These are phyloP conservation scores for Sebastes vulpes DNA, from an alignment of 2,797 vertebrate genomes.

Conservation along the genomic window DNA sequence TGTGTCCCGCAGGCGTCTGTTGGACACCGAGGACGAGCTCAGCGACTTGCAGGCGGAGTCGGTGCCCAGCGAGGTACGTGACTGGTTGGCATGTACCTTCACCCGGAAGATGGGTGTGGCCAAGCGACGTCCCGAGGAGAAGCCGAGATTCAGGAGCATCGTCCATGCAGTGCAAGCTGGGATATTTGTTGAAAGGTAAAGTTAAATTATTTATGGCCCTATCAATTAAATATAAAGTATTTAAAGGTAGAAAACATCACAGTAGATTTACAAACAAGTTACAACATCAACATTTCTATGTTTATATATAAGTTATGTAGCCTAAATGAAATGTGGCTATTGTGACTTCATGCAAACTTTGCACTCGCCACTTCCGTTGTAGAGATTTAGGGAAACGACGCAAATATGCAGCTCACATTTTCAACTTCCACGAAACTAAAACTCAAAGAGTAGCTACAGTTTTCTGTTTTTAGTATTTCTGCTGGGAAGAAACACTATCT, in stretches of 20 bases:
- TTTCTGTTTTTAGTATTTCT: background rate
- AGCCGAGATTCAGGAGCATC: conserved; percentile 96
- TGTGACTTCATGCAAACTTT: background rate
- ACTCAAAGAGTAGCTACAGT: background rate
- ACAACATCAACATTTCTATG: background rate
- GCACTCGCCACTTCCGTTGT: background rate
- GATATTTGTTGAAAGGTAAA: conserved; percentile 96
- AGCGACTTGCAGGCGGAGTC: conserved; percentile 94
- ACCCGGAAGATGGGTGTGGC: conserved; percentile 96
- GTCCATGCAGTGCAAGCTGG: conserved; percentile 98
- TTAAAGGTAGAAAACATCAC: too few relatives aligned
- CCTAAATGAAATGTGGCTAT: background rate
- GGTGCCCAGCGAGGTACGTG: conserved; percentile 94
- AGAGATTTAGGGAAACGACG: background rate
- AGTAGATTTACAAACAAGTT: too few relatives aligned
- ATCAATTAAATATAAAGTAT: background rate
- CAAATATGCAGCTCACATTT: background rate
- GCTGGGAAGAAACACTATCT: background rate
- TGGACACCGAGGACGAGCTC: conserved; percentile 97
- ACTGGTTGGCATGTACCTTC: conserved; percentile 98
- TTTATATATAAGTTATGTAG: background rate
- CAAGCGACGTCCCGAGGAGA: conserved; percentile 94
- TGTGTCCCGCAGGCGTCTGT: conserved; percentile 86
- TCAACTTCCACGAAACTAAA: background rate
- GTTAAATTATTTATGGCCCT: rapidly evolving